Evolutionary conservation across 2,888 invertebrate species (phyloP), one percentile per base, ranked within the genome.

Genomic region (Chromoteleia sp.): DNA sequence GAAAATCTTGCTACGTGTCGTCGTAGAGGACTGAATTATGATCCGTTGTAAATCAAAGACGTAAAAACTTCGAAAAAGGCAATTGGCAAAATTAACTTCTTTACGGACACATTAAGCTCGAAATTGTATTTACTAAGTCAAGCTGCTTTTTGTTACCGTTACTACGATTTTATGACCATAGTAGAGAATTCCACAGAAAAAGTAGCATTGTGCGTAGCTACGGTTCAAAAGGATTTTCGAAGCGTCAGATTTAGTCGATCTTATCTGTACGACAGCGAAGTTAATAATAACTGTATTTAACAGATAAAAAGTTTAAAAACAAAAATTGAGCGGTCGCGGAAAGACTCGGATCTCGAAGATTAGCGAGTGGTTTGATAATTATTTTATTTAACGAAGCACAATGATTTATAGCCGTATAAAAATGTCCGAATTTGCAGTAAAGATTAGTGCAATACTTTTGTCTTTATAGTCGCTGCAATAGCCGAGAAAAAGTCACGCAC

Each of bases 401-500:
- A 17, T 61, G 76, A 76, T 76, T 68, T 61, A 43, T n/a, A 1
- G 6, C 59, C 14, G 1, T 39, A 1, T 61, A 59, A 68, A 68
- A 61, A 50, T 17, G 71, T 52, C 67, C 29, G 25, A 29, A 76
- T 41, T 52, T 7, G 61, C 41, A 61, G 61, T 76, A 68, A 76
- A 76, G 68, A 76, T 76, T 59, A 59, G 59, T 8, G 67, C 45
- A 59, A 43, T 41, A 68, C 52, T 76, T 59, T 68, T 76, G 68
- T 68, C 43, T 59, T 76, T 30, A 68, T 48, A 61, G 36, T 61
- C 54, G n/a, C 14, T 56, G 76, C 30, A 52, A 61, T 68, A 36
- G 36, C 43, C 43, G 30, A 41, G 67, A 67, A 75, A 74, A 75
- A 56, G 65, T 75, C 74, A 75, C 74, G 74, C 65, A 75, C 74